phyloP scores from a whole-genome alignment of 2,797 vertebrate genomes.

The Melanotaenia pygmaea region DNA sequence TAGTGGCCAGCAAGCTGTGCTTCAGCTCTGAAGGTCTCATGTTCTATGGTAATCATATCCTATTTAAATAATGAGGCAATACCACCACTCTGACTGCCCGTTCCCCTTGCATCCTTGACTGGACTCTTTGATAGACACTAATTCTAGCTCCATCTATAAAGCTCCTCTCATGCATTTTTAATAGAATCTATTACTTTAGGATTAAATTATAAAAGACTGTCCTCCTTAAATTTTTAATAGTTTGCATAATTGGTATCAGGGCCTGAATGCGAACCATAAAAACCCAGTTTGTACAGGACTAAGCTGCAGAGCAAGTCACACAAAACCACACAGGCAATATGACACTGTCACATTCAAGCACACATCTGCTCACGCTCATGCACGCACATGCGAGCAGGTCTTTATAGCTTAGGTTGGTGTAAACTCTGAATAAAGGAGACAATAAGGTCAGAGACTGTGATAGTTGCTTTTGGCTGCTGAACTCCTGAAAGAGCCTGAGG shows the following conservation, averaged over 20 bases:
- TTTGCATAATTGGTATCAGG: slow-evolving; percentile 87
- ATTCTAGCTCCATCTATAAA: slow-evolving; percentile 88
- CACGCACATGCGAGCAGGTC: slow-evolving; percentile 16
- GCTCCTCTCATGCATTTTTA: slow-evolving; percentile 87
- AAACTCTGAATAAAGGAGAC: slow-evolving; percentile 61
- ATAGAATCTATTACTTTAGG: slow-evolving; percentile 89
- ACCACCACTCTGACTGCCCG: slow-evolving; percentile 69
- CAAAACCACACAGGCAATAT: slow-evolving; percentile 56
- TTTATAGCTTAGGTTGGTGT: slow-evolving; percentile 44
- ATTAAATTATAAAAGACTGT: slow-evolving; percentile 90
- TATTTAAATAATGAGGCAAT: slow-evolving; percentile 86
- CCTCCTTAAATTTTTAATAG: slow-evolving; percentile 87
- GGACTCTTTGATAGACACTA: slow-evolving; percentile 86
- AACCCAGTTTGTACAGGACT: slow-evolving; percentile 78
- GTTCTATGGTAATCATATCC: slow-evolving; percentile 79
- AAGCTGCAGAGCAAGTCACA: slow-evolving; percentile 55
- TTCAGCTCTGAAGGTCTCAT: slow-evolving; percentile 65
- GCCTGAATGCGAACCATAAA: slow-evolving; percentile 79
- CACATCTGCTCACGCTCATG: slow-evolving; percentile 20
- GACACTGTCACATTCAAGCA: slow-evolving; percentile 34
- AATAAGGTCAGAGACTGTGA: slow-evolving; percentile 63
- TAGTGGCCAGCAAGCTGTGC: slow-evolving; percentile 55
- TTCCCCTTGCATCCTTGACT: slow-evolving; percentile 79
- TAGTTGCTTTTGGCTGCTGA: slow-evolving; percentile 54
- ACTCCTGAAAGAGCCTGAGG: slow-evolving; percentile 48